Conservation (phyloP, 2,888 invertebrate species). For the Lepetodrilus schrolli region DNA sequence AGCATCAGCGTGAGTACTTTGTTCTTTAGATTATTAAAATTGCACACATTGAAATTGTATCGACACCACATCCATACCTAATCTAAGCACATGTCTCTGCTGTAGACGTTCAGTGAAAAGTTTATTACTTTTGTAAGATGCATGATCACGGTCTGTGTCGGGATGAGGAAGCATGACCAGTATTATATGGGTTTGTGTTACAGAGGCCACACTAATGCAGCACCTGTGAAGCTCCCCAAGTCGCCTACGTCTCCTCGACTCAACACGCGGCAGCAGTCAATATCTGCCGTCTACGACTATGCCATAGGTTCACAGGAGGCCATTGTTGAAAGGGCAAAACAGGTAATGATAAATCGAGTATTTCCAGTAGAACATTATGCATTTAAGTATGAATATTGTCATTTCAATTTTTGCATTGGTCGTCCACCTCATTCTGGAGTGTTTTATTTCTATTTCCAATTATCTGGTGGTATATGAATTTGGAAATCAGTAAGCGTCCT, state of each 20-base stretch:
- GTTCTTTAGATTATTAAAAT: background rate
- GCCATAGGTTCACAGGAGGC: constrained; percentile 80
- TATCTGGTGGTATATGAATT: background rate
- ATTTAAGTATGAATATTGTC: no score
- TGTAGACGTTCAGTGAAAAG: background rate
- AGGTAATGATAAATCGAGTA: no score
- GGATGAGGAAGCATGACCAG: no score
- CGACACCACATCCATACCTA: no score
- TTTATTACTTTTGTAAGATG: no score
- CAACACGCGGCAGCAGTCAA: constrained; percentile 55
- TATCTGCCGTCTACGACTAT: constrained; percentile 73
- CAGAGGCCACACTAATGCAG: constrained; percentile 12
- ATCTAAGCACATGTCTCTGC: no score
- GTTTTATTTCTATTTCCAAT: background rate
- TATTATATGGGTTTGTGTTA: no score
- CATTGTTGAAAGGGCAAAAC: constrained; percentile 89
- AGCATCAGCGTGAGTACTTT: constrained; percentile 32
- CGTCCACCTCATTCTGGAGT: constrained; percentile 63
- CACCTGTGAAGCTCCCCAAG: constrained; percentile 32
- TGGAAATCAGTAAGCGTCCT: background rate
- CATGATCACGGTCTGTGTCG: no score
- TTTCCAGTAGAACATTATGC: no score
- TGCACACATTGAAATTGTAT: no score
- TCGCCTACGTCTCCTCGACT: constrained; percentile 56
- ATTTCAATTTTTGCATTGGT: no score